These are phyloP conservation scores for Albula goreensis DNA, from an alignment of 2,113 vertebrate genomes.

Conservation along the genomic window DNA sequence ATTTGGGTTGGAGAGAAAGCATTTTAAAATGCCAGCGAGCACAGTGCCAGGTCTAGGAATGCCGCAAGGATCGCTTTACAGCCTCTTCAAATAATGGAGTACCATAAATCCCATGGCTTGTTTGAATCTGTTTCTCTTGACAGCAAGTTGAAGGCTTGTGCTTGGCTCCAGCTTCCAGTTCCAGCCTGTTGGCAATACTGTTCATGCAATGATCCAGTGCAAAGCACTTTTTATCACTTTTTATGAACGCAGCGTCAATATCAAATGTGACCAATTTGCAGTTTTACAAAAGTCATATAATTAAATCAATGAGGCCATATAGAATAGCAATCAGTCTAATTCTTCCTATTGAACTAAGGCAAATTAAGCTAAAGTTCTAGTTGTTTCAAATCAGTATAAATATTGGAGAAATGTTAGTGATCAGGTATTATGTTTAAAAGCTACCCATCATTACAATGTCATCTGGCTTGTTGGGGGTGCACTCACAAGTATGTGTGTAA, in stretches of 20 bases:
- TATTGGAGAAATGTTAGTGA: background rate
- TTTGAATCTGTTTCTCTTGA: background rate
- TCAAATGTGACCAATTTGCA: background rate
- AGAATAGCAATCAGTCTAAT: background rate
- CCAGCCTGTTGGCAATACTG: background rate
- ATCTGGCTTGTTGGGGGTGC: too few relatives aligned
- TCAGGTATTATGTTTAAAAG: too few relatives aligned
- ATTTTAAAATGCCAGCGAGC: background rate
- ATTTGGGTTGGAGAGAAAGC: background rate
- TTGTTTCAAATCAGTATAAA: background rate
- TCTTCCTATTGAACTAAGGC: background rate
- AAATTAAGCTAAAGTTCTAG: background rate
- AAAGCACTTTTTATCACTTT: background rate
- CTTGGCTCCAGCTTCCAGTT: background rate
- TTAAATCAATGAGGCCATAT: background rate
- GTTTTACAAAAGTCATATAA: background rate
- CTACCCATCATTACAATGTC: too few relatives aligned
- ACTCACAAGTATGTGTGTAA: too few relatives aligned
- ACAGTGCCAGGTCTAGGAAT: background rate
- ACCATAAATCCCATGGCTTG: background rate
- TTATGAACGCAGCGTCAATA: background rate
- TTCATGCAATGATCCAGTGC: background rate
- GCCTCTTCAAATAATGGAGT: background rate
- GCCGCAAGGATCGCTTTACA: background rate
- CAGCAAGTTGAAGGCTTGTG: background rate